A percentile compares a stretch with the other conserved stretches of the same genome.
phyloP scores from a whole-genome alignment of 2,888 invertebrate species.

The Folsomia candida region DNA sequence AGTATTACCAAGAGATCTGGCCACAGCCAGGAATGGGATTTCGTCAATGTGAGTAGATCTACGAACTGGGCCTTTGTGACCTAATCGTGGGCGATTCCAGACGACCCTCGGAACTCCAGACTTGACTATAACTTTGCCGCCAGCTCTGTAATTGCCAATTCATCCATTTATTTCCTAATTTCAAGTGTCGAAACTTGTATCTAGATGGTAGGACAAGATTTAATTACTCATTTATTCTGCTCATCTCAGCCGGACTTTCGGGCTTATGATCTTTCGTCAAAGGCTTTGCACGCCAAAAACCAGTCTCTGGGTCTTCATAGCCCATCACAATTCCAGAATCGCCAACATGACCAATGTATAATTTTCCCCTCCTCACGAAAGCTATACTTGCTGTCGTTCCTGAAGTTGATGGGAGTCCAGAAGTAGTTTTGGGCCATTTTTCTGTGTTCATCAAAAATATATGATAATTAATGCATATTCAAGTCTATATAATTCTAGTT shows the following conservation, averaged over 20 bases:
- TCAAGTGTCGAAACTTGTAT: not conserved
- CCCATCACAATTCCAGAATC: constrained; percentile 93
- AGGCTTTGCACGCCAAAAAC: constrained; percentile 71
- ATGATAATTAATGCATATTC: not conserved
- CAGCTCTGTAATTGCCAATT: constrained; percentile 42
- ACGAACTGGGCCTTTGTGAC: constrained; percentile 81
- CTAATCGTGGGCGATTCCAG: constrained; percentile 87
- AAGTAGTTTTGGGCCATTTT: constrained; percentile 94
- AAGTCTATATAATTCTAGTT: too few species aligned
- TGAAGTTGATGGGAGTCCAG: constrained; percentile 92
- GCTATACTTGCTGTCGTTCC: constrained; percentile 96
- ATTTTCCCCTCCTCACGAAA: constrained; percentile 87
- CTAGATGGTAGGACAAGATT: not conserved
- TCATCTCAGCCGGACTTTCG: constrained; percentile 54
- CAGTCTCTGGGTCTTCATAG: constrained; percentile 61
- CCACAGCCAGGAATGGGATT: constrained; percentile 94
- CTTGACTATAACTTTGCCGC: constrained; percentile 61
- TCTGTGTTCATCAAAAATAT: constrained; percentile 66
- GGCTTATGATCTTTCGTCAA: constrained; percentile 95
- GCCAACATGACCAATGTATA: constrained; percentile 97
- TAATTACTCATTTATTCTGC: constrained; percentile 42
- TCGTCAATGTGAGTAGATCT: constrained; percentile 87
- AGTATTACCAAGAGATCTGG: constrained; percentile 75
- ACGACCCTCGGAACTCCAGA: constrained; percentile 92
- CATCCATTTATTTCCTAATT: too few species aligned